These are phyloP conservation scores for Caenorhabditis imperialis DNA, from an alignment of 2,888 invertebrate species.

Conservation along the genomic window DNA sequence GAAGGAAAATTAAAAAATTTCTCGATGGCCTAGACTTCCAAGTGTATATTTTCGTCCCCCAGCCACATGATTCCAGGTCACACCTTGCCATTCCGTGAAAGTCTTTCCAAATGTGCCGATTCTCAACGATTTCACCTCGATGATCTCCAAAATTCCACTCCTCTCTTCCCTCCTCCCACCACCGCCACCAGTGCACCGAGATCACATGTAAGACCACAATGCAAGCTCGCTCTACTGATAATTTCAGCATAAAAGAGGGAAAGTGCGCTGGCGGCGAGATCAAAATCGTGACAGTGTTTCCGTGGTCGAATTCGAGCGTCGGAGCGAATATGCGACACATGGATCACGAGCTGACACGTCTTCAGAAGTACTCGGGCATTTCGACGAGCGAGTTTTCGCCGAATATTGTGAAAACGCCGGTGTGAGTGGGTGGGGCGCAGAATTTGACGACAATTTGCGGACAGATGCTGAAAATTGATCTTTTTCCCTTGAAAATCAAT, in stretches of 20 bases:
- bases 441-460: too few species aligned
- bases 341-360: conserved; percentile 27
- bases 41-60: too few species aligned
- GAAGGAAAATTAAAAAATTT: too few species aligned
- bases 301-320: conserved; percentile 24
- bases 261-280: conserved; percentile 47
- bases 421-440: too few species aligned
- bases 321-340: conserved; percentile 24
- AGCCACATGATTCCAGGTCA: conserved; percentile 19
- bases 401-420: conserved; percentile 21
- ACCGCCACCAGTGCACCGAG: conserved; percentile 25
- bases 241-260: conserved; percentile 31
- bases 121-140: conserved; percentile 21
- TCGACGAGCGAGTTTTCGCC: conserved; percentile 34
- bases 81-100: conserved; percentile 29
- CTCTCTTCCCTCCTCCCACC: conserved; percentile 15
- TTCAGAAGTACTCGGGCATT: conserved; percentile 50
- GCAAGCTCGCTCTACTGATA: background rate
- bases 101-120: conserved; percentile 23
- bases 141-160: conserved; percentile 21
- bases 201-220: conserved; percentile 10
- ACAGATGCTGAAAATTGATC: too few species aligned
- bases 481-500: too few species aligned
- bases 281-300: conserved; percentile 22
- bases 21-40: too few species aligned